Evolutionary conservation across 92 coral and sea anemone species (phyloP), one percentile per base, ranked within the genome.

Genomic region (Pocillopora grandis): DNA sequence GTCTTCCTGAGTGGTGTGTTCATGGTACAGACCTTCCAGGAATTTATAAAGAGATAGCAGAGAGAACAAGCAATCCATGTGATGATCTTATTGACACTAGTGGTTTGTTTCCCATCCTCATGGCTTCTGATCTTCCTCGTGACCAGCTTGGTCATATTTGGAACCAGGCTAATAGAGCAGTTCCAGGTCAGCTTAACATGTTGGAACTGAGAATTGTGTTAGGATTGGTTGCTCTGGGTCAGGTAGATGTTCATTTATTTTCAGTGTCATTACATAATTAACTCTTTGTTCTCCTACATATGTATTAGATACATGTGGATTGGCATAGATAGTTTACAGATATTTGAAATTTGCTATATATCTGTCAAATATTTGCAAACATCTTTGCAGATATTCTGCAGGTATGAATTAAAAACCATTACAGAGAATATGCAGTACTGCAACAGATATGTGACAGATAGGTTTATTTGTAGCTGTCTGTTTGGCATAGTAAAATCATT

Each of bases 161-260:
- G 99, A 90, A 78, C 64, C 79, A 73, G 33, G 94, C 91, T 8
- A 96, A 96, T 89, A 87, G 76, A 62, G 97, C 91, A 18, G 86
- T 80, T 20, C 94, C 95, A 1, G 99, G 99, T 27, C 98, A 92
- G 86, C 90, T 96, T 62, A 94, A 92, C 80, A 87, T 76, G 55
- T 73, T 94, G 85, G 99, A 96, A 74, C 91, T 96, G 2, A 85
- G 93, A 71, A 95, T 96, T 77, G 89, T 96, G 63, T 81, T 96
- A 48, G 99, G 99, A 17, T 89, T 96, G 65, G 86, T 96, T 82
- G 99, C 99, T 55, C 76, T 96, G 27, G 99, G 92, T 55, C 99
- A 96, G 99, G 99, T 96, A 68, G 5, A 77, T 59, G 36, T 21
- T 21, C 62, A 15, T 37, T 7, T 52, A 63, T 20, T 71, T 55